A percentile compares a stretch with the other conserved stretches of the same genome.
Evolutionary conservation across 2,797 vertebrate species (phyloP).

Genomic region (Arnoldichthys spilopterus): DNA sequence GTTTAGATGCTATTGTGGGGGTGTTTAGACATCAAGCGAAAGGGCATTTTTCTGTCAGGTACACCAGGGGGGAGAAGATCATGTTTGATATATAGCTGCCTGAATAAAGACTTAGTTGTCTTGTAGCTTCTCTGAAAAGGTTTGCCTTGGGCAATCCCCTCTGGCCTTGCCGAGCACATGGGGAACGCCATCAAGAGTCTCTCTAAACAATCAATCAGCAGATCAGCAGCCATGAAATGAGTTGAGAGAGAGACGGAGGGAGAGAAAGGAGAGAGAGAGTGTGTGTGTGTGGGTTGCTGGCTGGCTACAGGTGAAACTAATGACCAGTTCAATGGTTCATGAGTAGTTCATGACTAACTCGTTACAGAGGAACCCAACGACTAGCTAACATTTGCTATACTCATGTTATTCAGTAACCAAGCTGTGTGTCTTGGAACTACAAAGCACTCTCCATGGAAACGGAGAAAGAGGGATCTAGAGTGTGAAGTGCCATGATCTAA

Average conservation of each 20-base stretch:
- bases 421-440: background rate
- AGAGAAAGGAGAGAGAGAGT: slow-evolving; percentile 42
- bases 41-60: background rate
- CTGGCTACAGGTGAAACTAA: background rate
- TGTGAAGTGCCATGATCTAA: background rate
- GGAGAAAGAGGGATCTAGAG: slow-evolving; percentile 10
- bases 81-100: background rate
- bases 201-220: slow-evolving; percentile 64
- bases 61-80: background rate
- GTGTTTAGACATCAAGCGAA: background rate
- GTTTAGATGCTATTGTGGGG: background rate
- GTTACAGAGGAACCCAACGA: background rate
- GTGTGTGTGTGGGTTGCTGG: background rate
- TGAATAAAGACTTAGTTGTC: background rate
- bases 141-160: slow-evolving; percentile 11
- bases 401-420: background rate
- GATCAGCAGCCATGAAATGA: slow-evolving; percentile 69
- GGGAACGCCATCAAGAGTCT: slow-evolving; percentile 44
- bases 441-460: background rate
- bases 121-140: background rate
- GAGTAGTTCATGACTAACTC: background rate
- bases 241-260: slow-evolving; percentile 38
- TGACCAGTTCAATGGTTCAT: background rate
- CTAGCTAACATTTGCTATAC: background rate
- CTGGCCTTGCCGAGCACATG: slow-evolving; percentile 16